Evolutionary conservation across 2,797 vertebrate genomes (phyloP), one percentile per base, ranked within the genome.

Genomic region (Rhinophrynus dorsalis): DNA sequence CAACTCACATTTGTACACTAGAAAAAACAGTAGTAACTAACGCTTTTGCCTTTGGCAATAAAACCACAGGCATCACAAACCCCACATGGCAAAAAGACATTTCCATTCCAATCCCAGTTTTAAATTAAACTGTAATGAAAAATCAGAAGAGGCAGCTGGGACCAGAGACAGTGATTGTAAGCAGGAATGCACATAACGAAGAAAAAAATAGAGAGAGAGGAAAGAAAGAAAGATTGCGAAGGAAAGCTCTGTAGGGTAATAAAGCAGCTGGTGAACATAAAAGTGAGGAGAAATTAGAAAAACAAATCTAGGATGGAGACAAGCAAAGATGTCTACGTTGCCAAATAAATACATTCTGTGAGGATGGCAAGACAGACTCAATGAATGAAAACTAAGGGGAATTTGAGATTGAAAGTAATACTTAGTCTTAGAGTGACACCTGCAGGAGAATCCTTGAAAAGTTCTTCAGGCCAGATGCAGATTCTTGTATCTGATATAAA

Each of bases 121-220:
- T 90, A 91, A 91, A 91, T 91, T 91, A 90, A 91, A 91, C 85
- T 87, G 88, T 91, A 91, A 91, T 91, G 90, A 91, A 91, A 91
- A 91, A 89, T 91, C 89, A 91, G 87, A 87, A 81, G 81, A 86
- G 89, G 87, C 90, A 91, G 90, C 87, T 91, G 90, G 90, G 90
- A 88, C 90, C 89, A 80, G 84, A 88, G 85, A 86, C 86, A 83
- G 83, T 82, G 87, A 91, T 88, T 90, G 89, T 91, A 84, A 88
- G 69, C 76, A 83, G 78, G 76, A 90, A 87, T 82, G 47, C 44
- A 60, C 55, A 51, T 50, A 54, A 59, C 37, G 18, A 67, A 73
- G 47, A 9, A 88, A 67, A 66, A 75, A 76, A 60, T 5, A 35
- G 12, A 54, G 48, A 76, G 81, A 83, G 52, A 71, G 75, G 71